Base-by-base conservation (phyloP, 2,888 invertebrate species). In the Neocrepidodera transversa region DNA sequence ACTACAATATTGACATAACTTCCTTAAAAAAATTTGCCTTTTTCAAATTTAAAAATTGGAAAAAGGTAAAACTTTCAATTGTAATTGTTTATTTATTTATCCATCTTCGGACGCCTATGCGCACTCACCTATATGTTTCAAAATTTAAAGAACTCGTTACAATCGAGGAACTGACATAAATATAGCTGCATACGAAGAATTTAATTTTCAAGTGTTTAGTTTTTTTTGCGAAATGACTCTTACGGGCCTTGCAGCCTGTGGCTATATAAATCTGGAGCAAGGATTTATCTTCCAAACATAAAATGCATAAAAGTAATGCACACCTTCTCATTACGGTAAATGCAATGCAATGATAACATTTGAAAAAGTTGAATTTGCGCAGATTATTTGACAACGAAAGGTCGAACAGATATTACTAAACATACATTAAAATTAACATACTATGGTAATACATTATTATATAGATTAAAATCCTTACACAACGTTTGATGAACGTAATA, bases 191-290 rank as follows among this genome's bases (percentile, higher is more conserved):
- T 23, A 16, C 6, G 8, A 30, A 30, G 30, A 30, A 30, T 30
- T 8, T 30, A 13, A 20, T n/a, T 17, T 47, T n/a, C 13, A 10
- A 13, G 2, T 30, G 1, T 18, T 14, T 26, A 13, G 7, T 17
- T 47, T 26, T 6, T 28, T 16, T 4, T 30, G 16, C 16, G n/a
- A 26, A 28, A 26, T 13, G 16, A 26, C 28, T 26, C 8, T 42
- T 42, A 18, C 42, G 6, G 20, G 17, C 20, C 20, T 45, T 32
- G n/a, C n/a, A 30, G 30, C 45, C 26, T 23, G 45, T 26, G 26
- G 47, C 47, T 10, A 47, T 10, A 17, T n/a, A 35, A 11, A 49
- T 30, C 13, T 49, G 16, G 49, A 49, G 49, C 49, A 49, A 49
- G 49, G 49, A 49, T 49, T n/a, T 49, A 11, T 32, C 32, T 8